These are phyloP conservation scores for Ophiothrix spiculata DNA, from an alignment of 35 echinoderm and acorn worm species.

Conservation along the genomic window DNA sequence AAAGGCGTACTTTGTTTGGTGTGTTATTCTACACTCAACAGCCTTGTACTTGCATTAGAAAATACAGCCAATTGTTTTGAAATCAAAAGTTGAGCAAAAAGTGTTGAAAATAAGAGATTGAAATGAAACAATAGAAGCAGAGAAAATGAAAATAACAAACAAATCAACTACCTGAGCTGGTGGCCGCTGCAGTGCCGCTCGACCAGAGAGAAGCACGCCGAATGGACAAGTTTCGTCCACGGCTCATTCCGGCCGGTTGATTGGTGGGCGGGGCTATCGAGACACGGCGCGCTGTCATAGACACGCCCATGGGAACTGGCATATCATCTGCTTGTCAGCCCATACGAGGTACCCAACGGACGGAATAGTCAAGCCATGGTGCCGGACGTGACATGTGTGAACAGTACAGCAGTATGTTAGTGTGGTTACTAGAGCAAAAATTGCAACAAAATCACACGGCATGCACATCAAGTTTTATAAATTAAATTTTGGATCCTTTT, in stretches of 20 bases:
- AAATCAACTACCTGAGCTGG: conserved; percentile 62
- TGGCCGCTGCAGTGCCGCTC: conserved; percentile 75
- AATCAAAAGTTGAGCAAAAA: not conserved
- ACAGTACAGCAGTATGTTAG: conserved; percentile 39
- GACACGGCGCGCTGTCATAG: conserved; percentile 83
- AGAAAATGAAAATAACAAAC: conserved; percentile 13
- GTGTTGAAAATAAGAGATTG: not conserved
- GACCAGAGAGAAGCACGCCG: conserved; percentile 99
- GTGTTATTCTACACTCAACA: conserved; percentile 9
- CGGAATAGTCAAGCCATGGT: conserved; percentile 23
- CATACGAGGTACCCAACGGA: conserved; percentile 19
- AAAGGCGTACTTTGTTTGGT: not conserved
- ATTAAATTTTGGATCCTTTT: not conserved
- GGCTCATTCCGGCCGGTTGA: conserved; percentile 68
- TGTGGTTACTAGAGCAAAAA: conserved; percentile 29
- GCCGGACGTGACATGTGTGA: conserved; percentile 32
- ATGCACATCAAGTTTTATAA: not conserved
- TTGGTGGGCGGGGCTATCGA: conserved; percentile 88
- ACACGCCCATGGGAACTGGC: conserved; percentile 79
- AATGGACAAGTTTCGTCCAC: conserved; percentile 89
- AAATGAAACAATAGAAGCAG: conserved; percentile 5
- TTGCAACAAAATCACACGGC: conserved; percentile 9
- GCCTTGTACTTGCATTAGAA: not conserved
- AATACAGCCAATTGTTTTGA: not conserved
- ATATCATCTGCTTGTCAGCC: conserved; percentile 74